These are phyloP conservation scores for Drosophila ercepeae DNA, from an alignment of 1,140 invertebrate genomes.

Conservation along the genomic window DNA sequence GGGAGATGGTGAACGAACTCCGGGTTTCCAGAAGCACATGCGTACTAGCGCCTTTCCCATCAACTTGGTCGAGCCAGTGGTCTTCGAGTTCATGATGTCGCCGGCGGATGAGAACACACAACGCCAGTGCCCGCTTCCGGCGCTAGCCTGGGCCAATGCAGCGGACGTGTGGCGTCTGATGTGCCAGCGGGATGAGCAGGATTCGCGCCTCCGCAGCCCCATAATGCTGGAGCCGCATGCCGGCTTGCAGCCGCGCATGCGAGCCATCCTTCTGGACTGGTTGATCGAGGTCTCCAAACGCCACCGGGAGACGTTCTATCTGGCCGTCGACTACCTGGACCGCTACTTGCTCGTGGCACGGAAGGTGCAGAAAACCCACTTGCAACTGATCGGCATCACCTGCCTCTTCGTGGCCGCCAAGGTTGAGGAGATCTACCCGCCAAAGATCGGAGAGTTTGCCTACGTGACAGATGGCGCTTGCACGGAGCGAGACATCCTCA, in stretches of 20 bases:
- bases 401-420: constrained; percentile 98
- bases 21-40: constrained; percentile 10
- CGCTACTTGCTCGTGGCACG: constrained; percentile 88
- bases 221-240: constrained; percentile 93
- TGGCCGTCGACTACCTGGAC: constrained; percentile 98
- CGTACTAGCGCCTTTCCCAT: constrained; percentile 6
- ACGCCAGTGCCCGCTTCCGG: constrained; percentile 90
- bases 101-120: constrained; percentile 51
- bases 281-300: constrained; percentile 98
- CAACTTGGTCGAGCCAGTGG: constrained; percentile 20
- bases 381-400: constrained; percentile 90
- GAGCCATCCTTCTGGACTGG: constrained; percentile 98
- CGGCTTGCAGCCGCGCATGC: constrained; percentile 94
- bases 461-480: constrained; percentile 99
- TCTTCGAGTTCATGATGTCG: constrained; percentile 56
- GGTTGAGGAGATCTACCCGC: constrained; percentile 99
- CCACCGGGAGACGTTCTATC: constrained; percentile 97
- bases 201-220: constrained; percentile 88
- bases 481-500: constrained; percentile 93
- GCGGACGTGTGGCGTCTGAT: constrained; percentile 94
- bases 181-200: constrained; percentile 92
- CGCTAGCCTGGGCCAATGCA: constrained; percentile 93
- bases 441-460: constrained; percentile 97
- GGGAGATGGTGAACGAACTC: constrained; percentile 61
- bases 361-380: constrained; percentile 74